Evolutionary conservation across 2,888 invertebrate genomes (phyloP).

Genomic region (Diarsia rubi): DNA sequence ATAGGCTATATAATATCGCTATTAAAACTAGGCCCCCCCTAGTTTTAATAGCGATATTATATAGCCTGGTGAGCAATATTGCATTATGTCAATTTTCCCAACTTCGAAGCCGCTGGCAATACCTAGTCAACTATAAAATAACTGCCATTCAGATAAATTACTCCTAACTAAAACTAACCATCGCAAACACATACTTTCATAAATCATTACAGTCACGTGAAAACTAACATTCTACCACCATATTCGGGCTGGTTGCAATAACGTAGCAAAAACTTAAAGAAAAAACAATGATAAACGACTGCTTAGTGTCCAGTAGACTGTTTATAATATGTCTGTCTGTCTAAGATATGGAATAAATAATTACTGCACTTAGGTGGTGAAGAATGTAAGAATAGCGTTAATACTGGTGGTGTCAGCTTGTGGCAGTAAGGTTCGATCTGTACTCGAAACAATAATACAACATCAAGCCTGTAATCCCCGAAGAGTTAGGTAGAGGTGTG

Average conservation of each 20-base stretch:
- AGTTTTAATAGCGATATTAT: no score
- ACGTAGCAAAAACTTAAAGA: constrained; percentile 35
- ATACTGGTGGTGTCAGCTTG: background rate
- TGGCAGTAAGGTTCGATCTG: background rate
- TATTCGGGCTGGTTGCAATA: constrained; percentile 45
- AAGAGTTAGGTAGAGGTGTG: no score
- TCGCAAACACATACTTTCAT: constrained; percentile 49
- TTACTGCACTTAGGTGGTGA: background rate
- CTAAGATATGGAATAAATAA: constrained; percentile 14
- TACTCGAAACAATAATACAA: background rate
- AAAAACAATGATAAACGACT: constrained; percentile 37
- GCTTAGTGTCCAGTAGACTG: background rate
- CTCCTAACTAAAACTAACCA: background rate
- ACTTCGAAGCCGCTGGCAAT: no score
- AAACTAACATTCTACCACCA: constrained; percentile 53
- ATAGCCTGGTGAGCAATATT: no score
- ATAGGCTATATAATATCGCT: no score
- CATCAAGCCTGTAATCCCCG: no score
- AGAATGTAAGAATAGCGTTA: background rate
- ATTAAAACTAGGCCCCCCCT: no score
- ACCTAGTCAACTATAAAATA: no score
- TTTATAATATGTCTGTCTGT: constrained; percentile 12
- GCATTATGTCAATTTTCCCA: no score
- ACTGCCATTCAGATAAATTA: no score
- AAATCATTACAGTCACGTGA: constrained; percentile 60